Evolutionary conservation across 2,113 vertebrate species (phyloP).

Genomic region (Ardeotis arabs): DNA sequence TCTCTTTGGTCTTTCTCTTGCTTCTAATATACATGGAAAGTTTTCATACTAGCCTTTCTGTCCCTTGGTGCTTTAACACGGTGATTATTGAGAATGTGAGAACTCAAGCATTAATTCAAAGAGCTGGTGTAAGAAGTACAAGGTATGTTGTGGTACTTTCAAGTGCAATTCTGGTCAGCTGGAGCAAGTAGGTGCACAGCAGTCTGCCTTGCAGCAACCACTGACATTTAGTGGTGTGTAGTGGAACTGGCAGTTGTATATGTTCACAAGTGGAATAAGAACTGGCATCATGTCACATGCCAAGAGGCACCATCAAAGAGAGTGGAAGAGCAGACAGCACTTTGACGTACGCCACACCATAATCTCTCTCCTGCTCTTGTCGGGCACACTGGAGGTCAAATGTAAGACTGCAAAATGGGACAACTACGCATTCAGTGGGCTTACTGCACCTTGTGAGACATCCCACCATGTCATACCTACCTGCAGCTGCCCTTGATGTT

Average conservation of each 20-base stretch:
- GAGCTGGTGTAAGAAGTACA: not conserved
- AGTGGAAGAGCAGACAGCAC: not conserved
- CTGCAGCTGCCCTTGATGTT: not conserved
- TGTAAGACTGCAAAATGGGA: slow-evolving; percentile 7
- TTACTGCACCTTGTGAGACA: slow-evolving; percentile 13
- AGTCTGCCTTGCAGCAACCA: not conserved
- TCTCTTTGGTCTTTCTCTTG: not conserved
- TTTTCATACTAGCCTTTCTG: not conserved
- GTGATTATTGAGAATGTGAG: not conserved
- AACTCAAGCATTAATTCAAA: slow-evolving; percentile 15
- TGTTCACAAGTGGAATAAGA: not conserved
- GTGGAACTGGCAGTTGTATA: not conserved
- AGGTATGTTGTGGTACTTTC: not conserved
- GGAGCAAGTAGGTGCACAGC: not conserved
- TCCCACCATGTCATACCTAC: slow-evolving; percentile 6
- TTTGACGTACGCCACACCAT: not conserved
- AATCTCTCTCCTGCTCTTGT: not conserved
- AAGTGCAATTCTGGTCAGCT: not conserved
- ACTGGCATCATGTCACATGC: not conserved
- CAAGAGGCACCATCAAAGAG: not conserved
- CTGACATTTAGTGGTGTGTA: not conserved
- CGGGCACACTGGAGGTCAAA: slow-evolving; percentile 27
- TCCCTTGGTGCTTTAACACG: not conserved
- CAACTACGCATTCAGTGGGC: not conserved
- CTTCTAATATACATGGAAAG: not conserved